These are phyloP conservation scores for Labrus mixtus DNA, from an alignment of 2,113 vertebrate species.

Conservation along the genomic window DNA sequence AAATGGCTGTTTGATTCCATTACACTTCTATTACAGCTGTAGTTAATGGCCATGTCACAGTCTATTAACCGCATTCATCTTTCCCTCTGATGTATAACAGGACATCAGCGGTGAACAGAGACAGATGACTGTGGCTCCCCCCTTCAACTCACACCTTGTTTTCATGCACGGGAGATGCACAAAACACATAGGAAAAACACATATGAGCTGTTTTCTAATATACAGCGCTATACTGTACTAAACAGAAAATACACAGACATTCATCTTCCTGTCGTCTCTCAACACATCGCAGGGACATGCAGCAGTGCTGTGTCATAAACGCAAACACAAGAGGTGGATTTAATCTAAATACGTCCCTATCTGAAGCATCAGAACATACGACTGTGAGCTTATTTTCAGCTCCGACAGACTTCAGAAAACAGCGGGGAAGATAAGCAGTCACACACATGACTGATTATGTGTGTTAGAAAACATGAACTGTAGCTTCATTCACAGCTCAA, in stretches of 20 bases:
- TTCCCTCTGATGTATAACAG: conserved; percentile 83
- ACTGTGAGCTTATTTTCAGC: conserved; percentile 49
- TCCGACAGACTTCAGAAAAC: conserved; percentile 43
- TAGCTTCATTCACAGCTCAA: conserved; percentile 21
- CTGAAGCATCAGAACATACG: conserved; percentile 57
- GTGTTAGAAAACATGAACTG: neutral
- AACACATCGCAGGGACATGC: conserved; percentile 42
- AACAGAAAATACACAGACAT: conserved; percentile 40
- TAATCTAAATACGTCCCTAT: conserved; percentile 63
- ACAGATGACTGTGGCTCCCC: conserved; percentile 78
- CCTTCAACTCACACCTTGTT: conserved; percentile 67
- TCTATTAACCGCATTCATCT: conserved; percentile 88
- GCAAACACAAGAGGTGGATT: conserved; percentile 46
- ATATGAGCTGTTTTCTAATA: conserved; percentile 1
- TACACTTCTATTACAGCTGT: conserved; percentile 85
- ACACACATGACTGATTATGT: neutral
- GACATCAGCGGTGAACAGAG: conserved; percentile 81
- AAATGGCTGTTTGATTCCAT: conserved; percentile 84
- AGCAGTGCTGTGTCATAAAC: conserved; percentile 40
- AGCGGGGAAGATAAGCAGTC: conserved; percentile 23
- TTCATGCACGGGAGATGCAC: conserved; percentile 33
- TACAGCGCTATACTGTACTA: conserved; percentile 4
- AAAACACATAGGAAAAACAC: conserved; percentile 9
- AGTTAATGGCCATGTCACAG: conserved; percentile 88
- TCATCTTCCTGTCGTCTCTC: conserved; percentile 36